Percentiles rank a stretch among this genome's conserved stretches.
Evolutionary conservation across 2,888 invertebrate genomes (phyloP).

Genomic region (Drosophila glabriapex): DNA sequence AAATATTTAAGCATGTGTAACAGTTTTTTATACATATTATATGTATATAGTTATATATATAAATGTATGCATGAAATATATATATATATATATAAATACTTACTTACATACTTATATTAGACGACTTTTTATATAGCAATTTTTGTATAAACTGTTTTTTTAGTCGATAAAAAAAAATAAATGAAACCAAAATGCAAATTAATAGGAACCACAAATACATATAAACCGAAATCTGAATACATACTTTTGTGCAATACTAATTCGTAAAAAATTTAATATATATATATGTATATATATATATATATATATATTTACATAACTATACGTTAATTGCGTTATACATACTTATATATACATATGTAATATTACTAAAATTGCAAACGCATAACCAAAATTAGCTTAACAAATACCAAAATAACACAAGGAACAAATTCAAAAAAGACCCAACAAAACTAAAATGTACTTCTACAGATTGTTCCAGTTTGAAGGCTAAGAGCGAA

Average conservation of each 20-base stretch:
- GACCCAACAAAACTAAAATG: conserved; percentile 15
- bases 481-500: conserved; percentile 13
- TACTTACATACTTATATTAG: conserved; percentile 64
- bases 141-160: conserved; percentile 80
- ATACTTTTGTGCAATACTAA: conserved; percentile 78
- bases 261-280: conserved; percentile 37
- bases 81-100: conserved; percentile 48
- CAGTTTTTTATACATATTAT: conserved; percentile 31
- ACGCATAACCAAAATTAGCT: conserved; percentile 68
- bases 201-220: conserved; percentile 52
- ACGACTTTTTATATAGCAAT: conserved; percentile 79
- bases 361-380: conserved; percentile 45
- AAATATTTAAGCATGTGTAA: conserved; percentile 15
- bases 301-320: conserved; percentile 35
- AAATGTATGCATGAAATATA: conserved; percentile 31
- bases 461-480: conserved; percentile 24
- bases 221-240: conserved; percentile 50
- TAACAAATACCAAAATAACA: conserved; percentile 52
- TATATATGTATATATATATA: conserved; percentile 35
- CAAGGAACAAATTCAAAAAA: conserved; percentile 24
- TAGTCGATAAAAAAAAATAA: conserved; percentile 25
- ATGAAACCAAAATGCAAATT: conserved; percentile 30
- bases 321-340: conserved; percentile 51
- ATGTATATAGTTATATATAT: conserved; percentile 4
- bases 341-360: conserved; percentile 47